Conservation (phyloP, 2,797 vertebrate genomes). For the Crax fasciolata region DNA sequence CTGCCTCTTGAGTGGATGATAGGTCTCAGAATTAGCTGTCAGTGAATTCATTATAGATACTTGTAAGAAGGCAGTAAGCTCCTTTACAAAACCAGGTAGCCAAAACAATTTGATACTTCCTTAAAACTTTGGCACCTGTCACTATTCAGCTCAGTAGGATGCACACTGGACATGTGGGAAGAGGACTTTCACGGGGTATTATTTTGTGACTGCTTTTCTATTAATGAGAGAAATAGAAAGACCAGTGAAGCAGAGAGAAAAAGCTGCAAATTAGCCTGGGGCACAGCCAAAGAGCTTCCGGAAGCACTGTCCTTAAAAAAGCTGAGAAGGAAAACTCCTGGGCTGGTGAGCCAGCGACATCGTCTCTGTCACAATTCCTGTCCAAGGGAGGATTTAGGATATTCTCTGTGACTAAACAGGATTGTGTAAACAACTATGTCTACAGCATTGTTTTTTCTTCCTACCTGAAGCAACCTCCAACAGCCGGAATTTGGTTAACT, state of each 20-base stretch:
- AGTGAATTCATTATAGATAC: background rate
- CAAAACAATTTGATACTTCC: background rate
- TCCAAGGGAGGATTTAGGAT: background rate
- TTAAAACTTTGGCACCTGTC: background rate
- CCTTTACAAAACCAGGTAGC: background rate
- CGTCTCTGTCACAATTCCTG: background rate
- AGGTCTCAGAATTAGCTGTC: background rate
- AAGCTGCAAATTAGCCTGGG: background rate
- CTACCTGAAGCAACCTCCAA: background rate
- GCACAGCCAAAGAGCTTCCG: background rate
- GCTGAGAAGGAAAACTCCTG: background rate
- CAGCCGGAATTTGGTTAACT: background rate
- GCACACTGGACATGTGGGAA: background rate
- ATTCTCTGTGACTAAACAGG: background rate
- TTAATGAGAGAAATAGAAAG: background rate
- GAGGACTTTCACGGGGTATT: background rate
- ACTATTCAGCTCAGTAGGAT: background rate
- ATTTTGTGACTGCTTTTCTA: background rate
- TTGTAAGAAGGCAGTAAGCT: background rate
- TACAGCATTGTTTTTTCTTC: fast-evolving
- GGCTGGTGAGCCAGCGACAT: background rate
- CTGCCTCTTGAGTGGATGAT: background rate
- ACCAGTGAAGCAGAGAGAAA: background rate
- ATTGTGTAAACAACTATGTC: background rate
- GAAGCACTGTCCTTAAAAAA: background rate